These are phyloP conservation scores for Heliconius aoede DNA, from an alignment of 2,888 invertebrate species.

Conservation along the genomic window DNA sequence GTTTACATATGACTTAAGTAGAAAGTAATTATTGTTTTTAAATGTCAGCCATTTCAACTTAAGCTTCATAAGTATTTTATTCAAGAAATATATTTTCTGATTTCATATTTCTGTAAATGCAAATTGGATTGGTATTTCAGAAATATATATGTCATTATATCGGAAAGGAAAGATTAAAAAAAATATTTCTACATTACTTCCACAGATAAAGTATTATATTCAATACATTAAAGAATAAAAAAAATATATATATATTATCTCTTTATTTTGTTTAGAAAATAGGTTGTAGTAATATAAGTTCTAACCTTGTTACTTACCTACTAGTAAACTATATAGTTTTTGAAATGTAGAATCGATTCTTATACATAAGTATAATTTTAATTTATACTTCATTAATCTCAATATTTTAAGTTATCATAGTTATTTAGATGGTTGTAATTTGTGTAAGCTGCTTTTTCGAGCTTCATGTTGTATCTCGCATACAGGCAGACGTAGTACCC, in stretches of 20 bases:
- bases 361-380: neutral
- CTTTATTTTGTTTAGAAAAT: neutral
- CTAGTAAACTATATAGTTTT: neutral
- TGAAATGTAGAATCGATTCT: neutral
- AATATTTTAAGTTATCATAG: neutral
- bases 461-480: no score
- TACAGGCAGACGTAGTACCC: no score
- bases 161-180: neutral
- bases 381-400: neutral
- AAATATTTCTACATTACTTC: conserved; percentile 16
- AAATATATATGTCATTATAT: neutral
- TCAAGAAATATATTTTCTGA: neutral
- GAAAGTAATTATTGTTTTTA: neutral
- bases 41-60: neutral
- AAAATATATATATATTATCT: neutral
- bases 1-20: neutral
- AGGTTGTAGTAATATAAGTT: conserved; percentile 2
- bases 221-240: neutral
- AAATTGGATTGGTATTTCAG: neutral
- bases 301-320: no score
- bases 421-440: neutral
- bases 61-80: neutral
- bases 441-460: neutral
- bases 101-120: neutral
- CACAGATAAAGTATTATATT: neutral